These are phyloP conservation scores for Plagodis pulveraria DNA, from an alignment of 2,888 invertebrate genomes.

Conservation along the genomic window DNA sequence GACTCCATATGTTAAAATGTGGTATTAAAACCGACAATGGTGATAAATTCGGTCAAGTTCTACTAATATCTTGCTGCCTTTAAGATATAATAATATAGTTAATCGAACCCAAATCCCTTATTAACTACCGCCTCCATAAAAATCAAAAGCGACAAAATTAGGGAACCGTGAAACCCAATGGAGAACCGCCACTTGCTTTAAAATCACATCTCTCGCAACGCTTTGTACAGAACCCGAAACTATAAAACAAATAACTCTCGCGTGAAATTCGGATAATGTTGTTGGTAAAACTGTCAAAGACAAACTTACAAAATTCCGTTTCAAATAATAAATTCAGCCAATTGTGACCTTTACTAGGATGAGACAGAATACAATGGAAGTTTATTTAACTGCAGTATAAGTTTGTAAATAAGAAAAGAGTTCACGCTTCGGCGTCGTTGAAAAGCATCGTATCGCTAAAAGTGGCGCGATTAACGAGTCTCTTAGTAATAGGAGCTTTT, in stretches of 20 bases:
- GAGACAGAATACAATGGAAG: conserved; percentile 17
- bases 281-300: conserved; percentile 55
- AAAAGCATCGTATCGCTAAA: conserved; percentile 54
- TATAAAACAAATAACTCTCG: conserved; percentile 76
- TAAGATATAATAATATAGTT: background rate
- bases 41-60: no score
- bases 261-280: conserved; percentile 73
- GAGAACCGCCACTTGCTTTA: conserved; percentile 62
- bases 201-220: conserved; percentile 66
- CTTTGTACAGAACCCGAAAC: conserved; percentile 59
- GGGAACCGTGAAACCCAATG: conserved; percentile 60
- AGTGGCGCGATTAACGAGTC: conserved; percentile 66
- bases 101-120: conserved; percentile 11
- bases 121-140: conserved; percentile 5
- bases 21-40: no score
- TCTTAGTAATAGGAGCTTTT: conserved; percentile 49
- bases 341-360: conserved; percentile 20
- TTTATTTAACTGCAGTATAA: conserved; percentile 11
- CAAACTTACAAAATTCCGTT: conserved; percentile 25
- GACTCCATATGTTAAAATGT: no score
- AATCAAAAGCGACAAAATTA: conserved; percentile 43
- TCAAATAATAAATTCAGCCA: background rate
- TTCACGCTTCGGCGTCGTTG: conserved; percentile 65
- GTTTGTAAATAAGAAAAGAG: conserved; percentile 36
- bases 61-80: no score